Percentiles rank a stretch among this genome's conserved stretches.
Conservation (phyloP, 37 sponge, comb jelly and placozoan genomes). For the Mnemiopsis leidyi region DNA sequence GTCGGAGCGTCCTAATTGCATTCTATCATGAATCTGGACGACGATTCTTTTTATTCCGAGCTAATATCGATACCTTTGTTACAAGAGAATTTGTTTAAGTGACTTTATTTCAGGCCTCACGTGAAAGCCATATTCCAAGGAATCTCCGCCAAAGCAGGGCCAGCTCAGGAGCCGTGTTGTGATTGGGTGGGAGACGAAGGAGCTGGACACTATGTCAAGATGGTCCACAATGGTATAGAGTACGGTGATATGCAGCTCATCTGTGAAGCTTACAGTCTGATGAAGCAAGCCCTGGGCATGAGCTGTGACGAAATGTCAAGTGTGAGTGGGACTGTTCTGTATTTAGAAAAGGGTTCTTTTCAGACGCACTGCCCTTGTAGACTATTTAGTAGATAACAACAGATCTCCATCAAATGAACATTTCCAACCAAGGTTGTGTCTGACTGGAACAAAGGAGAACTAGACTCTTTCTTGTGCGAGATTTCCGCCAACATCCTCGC, state of each 20-base stretch:
- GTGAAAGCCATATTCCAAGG: constrained; percentile 77
- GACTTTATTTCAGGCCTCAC: constrained; percentile 40
- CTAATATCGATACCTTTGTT: neutral
- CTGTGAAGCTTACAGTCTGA: constrained; percentile 93
- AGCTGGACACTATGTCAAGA: constrained; percentile 97
- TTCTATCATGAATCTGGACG: neutral
- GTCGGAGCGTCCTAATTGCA: neutral
- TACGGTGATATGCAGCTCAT: constrained; percentile 99
- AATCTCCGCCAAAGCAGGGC: constrained; percentile 81
- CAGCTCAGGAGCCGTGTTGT: constrained; percentile 83
- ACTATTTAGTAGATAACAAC: no score
- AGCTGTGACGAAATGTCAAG: constrained; percentile 83
- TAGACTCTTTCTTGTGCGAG: constrained; percentile 96
- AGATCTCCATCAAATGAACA: no score
- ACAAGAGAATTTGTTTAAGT: neutral
- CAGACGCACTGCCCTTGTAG: no score
- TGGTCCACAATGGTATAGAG: constrained; percentile 99
- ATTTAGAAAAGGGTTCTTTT: no score
- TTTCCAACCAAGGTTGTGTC: constrained; percentile 70
- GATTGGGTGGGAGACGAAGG: constrained; percentile 96
- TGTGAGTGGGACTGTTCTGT: no score
- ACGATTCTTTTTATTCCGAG: neutral
- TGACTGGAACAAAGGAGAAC: constrained; percentile 96
- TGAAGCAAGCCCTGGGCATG: constrained; percentile 91
- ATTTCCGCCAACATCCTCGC: constrained; percentile 87